Base-by-base conservation (phyloP, 2,797 vertebrate species). In the Sebastes aleutianus region DNA sequence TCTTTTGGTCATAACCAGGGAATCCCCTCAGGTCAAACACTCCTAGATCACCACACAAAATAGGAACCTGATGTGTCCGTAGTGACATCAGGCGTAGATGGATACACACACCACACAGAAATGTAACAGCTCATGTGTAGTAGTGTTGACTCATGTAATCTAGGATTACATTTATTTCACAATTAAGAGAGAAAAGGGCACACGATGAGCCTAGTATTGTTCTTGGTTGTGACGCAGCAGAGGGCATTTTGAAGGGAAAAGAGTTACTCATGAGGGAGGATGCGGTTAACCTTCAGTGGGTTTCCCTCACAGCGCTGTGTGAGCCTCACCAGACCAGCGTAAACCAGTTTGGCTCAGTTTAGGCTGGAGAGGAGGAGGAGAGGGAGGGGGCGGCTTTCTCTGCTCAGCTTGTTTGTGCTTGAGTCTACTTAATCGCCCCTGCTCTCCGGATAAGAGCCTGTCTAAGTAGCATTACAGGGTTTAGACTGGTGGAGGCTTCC, bases 331-430 rank as follows among this genome's bases (percentile, higher is more conserved):
- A 88, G 85, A 94, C 95, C 80, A 83, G 95, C 2, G 29, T 8
- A 64, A 96, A 96, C 95, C 93, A 91, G 95, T 95, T 94, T 88
- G 76, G 78, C 79, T 89, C 86, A 71, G 88, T 76, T 56, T 78
- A 74, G 68, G 53, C 32, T 11, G 59, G 20, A 34, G 36, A 74
- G 59, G 68, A 0, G 74, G 58, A 43, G 53, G 43, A n/a, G 56
- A 13, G 54, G 22, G 24, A 26, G 12, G 59, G 24, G 24, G 66
- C 0, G 27, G 77, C 47, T 76, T 59, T 87, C 74, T 74, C 67
- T 3, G 53, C 66, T 22, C 81, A 69, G 75, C 34, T n/a, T 91
- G 87, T 91, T 93, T 93, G 88, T 70, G 57, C 79, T 69, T 80
- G 83, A 86, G 87, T 87, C 76, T 78, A 11, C 85, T 87, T 79